Evolutionary conservation across 2,113 vertebrate genomes (phyloP), one percentile per base, ranked within the genome.

Genomic region (Zonotrichia leucophrys): DNA sequence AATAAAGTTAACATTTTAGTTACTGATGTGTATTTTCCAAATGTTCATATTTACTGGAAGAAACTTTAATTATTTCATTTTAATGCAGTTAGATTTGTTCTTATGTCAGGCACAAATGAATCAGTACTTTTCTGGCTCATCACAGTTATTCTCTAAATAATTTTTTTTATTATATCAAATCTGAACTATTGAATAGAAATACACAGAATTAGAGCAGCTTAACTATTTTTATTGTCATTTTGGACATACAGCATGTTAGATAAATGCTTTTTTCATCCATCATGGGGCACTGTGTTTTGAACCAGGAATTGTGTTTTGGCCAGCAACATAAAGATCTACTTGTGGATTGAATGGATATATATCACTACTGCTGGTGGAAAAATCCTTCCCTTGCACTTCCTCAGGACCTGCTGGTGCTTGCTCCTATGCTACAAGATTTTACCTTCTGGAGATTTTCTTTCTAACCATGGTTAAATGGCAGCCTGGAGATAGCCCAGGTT

Each of bases 1-100:
- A 87, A 44, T 62, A 91, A 94, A 25, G 63, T 73, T 76, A 91
- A 92, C 58, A 10, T 50, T 96, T 94, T 84, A 94, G 78, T 76
- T 59, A 37, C 66, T 79, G 39, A 87, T 76, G 13, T 76, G 22
- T 63, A 37, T 37, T 79, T 84, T 87, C 79, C 5, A 66, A 73
- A 83, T 80, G 35, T 84, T 92, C 69, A 7, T 76, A 82, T 94
- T 95, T 94, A 69, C 91, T 22, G 31, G 55, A 92, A 67, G 28
- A 76, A 37, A 56, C 68, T 73, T 90, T 20, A 69, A 63, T 59
- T 67, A 46, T 73, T 73, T 83, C 11, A 64, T 73, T 94, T 94
- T 74, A 94, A 59, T 8, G 7, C 16, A 86, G 83, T 82, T 91
- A 91, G 22, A 35, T 91, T 96, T 95, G 37, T 42, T 95, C 55